These are phyloP conservation scores for Delphinus delphis DNA, from an alignment of 2,113 vertebrate species.

Conservation along the genomic window DNA sequence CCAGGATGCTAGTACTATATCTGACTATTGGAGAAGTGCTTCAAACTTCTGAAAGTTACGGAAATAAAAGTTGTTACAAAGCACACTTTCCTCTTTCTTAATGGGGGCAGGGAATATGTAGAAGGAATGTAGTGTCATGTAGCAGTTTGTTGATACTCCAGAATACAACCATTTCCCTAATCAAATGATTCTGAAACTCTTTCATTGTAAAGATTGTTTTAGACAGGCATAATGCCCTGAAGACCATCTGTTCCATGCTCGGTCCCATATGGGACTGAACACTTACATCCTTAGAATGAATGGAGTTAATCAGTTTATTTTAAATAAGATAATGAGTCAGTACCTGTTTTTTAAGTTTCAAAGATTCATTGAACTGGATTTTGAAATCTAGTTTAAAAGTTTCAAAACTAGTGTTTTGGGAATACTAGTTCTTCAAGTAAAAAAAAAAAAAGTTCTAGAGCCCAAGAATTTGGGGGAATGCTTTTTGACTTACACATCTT, in stretches of 20 bases:
- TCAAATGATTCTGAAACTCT: constrained; percentile 40
- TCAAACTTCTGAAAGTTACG: constrained; percentile 12
- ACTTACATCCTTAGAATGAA: constrained; percentile 44
- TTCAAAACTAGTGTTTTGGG: constrained; percentile 28
- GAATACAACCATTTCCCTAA: constrained; percentile 9
- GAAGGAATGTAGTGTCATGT: constrained; percentile 11
- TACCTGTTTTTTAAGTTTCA: constrained; percentile 34
- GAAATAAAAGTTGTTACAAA: constrained; percentile 10
- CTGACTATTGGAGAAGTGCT: constrained; percentile 14
- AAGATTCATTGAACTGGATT: constrained; percentile 47
- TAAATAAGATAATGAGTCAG: constrained; percentile 51
- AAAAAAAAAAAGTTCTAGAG: not conserved
- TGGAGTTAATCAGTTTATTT: constrained; percentile 49
- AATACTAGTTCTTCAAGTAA: not conserved
- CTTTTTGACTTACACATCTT: not conserved
- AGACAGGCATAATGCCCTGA: not conserved
- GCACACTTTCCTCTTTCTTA: not conserved
- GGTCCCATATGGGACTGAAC: constrained; percentile 25
- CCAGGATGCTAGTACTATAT: not conserved
- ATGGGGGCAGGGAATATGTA: not conserved
- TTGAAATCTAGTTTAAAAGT: constrained; percentile 48
- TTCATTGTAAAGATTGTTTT: constrained; percentile 44
- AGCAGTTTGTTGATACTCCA: constrained; percentile 22
- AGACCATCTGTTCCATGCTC: constrained; percentile 47
- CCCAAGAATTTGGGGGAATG: not conserved